Evolutionary conservation across 37 sponge, comb jelly and placozoan genomes (phyloP), one percentile per base, ranked within the genome.

Genomic region (Spongilla lacustris): DNA sequence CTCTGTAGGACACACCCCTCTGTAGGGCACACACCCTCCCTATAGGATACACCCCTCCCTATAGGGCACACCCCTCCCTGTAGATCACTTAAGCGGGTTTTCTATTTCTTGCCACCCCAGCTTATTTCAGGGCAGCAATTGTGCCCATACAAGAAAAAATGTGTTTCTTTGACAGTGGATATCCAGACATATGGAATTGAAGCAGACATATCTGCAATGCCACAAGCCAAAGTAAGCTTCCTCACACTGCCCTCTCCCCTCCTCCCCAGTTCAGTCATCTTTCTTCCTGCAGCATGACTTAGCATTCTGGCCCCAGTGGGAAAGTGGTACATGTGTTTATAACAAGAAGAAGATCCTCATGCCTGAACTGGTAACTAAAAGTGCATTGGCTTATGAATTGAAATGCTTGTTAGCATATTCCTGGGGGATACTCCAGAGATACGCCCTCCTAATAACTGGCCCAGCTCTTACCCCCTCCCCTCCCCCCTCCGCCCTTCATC

Each of bases 51-150:
- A n/a, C n/a, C n/a, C n/a, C n/a, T n/a, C n/a, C n/a, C n/a, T n/a
- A n/a, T 46, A 58, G 21, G 58, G 21, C 58, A 58, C 58, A 58
- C 58, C 14, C 58, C 21, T 10, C 58, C 58, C 58, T 41, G 32
- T 74, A 41, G 6, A 41, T 6, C 41, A 41, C 41, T 9, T n/a
- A n/a, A n/a, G n/a, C n/a, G n/a, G n/a, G n/a, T n/a, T n/a, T n/a
- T 3, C 41, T 41, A 41, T 41, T 24, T 76, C 77, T 19, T 76
- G 35, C 38, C 41, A 11, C 1, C 50, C 24, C 35, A 92, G 92
- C 89, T 92, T 5, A 72, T 92, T 29, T 92, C 89, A 26, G 92
- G 92, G 19, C 92, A 92, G 72, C 73, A 72, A 49, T 68, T 92
- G 58, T 78, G 78, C 27, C 36, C 67, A 25, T 76, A 69, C 80